Base-by-base conservation (phyloP, 1,140 invertebrate genomes). In the Rhysida immarginata region DNA sequence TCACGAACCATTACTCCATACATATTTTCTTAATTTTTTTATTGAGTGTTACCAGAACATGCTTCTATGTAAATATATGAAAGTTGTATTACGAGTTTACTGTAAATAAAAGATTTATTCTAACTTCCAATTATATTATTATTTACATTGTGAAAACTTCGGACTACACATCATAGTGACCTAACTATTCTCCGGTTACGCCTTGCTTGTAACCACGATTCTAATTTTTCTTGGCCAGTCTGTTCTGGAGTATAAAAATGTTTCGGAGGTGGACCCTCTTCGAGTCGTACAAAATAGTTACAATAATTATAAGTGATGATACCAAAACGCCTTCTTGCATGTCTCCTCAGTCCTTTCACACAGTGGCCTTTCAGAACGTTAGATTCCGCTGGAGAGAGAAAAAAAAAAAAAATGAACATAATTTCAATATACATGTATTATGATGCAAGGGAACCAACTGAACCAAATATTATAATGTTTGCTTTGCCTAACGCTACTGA, bases 231-330 rank as follows among this genome's bases (percentile, higher is more conserved):
- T 11, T 46, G 44, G 20, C 21, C 44, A 5, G 44, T 46, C 16
- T 13, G 5, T 46, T 5, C 3, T 46, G 44, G 44, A 13, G 8
- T 8, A 67, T 88, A 91, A 43, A 73, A 74, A 61, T 81, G 75
- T 66, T 90, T 83, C n/a, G 93, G 93, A 57, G 93, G 92, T 64
- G 77, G 76, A 11, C 93, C 93, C 77, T 97, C 93, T 72, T 94
- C 87, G 26, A 97, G 72, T 26, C 83, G 72, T 0, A 96, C 81
- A 76, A 85, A 95, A 68, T 94, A 95, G 70, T 96, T 81, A 60
- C 77, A 78, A 68, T 92, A 83, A 57, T 77, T 78, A 65, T 95
- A 94, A 54, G 80, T 74, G 0, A 96, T 74, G 56, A 73, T 66
- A 20, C 88, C 90, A 41, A 74, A 54, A 61, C 86, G 73, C 1